Evolutionary conservation across 2,888 invertebrate genomes (phyloP), one percentile per base, ranked within the genome.

Genomic region (Torymus aiolomorphi): DNA sequence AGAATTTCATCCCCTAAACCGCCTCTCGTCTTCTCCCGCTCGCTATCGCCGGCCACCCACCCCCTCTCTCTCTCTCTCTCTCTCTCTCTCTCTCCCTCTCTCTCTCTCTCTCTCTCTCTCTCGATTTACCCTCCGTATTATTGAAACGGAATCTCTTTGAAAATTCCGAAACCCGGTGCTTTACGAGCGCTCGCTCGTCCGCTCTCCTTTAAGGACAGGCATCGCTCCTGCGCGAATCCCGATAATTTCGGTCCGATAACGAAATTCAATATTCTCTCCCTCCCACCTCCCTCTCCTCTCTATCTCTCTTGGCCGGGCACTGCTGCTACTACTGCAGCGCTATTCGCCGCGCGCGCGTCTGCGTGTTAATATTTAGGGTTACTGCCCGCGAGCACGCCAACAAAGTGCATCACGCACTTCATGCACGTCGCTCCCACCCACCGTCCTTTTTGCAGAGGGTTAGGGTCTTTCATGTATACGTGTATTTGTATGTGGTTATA

Each of bases 221-320:
- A 42, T 42, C 42, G 42, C 42, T 42, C 42, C 42, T 42, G 4
- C 31, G 78, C 82, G 85, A 85, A 69, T 73, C 80, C 82, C 83
- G 84, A 86, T 87, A 87, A 87, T 87, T 86, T 83, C 80, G 80
- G 84, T 83, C 84, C 87, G 87, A 87, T 88, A 88, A 86, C 85
- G 85, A 88, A 88, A 88, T 88, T 89, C 87, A 88, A 89, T 88
- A 88, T 87, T 87, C 86, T 84, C 80, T 75, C 82, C 82, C 83
- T 86, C 86, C 86, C 85, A 81, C 83, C 84, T 79, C 71, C 73
- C 0, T 8, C 5, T 82, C 83, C 77, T 72, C 54, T 42, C 65
- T 67, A 59, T 62, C 71, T 74, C 24, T 67, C 80, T 69, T 49
- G 62, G 75, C 62, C 42, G 42, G 42, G 1, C 42, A 8, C 42